Conservation (phyloP, 2,797 vertebrate genomes). For the Diglossa cyanea region DNA sequence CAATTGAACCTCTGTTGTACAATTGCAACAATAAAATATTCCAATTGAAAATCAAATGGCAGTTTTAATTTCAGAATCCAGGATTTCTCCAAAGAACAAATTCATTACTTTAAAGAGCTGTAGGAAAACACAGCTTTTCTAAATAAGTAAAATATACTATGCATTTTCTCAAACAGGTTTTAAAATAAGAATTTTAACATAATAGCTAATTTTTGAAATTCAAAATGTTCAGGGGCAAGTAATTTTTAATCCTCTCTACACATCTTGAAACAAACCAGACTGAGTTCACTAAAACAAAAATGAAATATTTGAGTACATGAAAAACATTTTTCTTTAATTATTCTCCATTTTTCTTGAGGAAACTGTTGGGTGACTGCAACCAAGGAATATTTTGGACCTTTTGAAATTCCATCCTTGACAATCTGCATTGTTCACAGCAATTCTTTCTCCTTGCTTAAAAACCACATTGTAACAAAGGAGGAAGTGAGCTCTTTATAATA, state of each 20-base stretch:
- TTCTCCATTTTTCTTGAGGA: not conserved
- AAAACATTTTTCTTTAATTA: not conserved
- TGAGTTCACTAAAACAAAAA: not conserved
- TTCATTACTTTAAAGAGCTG: not conserved
- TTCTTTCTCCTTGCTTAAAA: not conserved
- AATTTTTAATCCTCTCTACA: not conserved
- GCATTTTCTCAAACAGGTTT: not conserved
- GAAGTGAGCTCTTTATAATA: not conserved
- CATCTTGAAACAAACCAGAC: not conserved
- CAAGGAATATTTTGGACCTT: not conserved
- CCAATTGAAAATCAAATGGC: not conserved
- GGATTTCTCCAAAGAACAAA: not conserved
- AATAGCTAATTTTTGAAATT: not conserved
- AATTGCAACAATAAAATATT: not conserved
- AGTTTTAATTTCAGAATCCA: not conserved
- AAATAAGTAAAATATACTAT: not conserved
- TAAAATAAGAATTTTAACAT: not conserved
- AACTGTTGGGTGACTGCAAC: not conserved
- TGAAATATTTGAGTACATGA: not conserved
- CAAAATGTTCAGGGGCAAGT: accelerated
- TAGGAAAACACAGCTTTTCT: not conserved
- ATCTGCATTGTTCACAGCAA: not conserved
- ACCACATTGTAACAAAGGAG: not conserved
- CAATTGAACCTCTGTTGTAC: not conserved
- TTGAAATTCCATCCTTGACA: not conserved